These are phyloP conservation scores for Tupiocoris notatus DNA, from an alignment of 2,888 invertebrate species.

Conservation along the genomic window DNA sequence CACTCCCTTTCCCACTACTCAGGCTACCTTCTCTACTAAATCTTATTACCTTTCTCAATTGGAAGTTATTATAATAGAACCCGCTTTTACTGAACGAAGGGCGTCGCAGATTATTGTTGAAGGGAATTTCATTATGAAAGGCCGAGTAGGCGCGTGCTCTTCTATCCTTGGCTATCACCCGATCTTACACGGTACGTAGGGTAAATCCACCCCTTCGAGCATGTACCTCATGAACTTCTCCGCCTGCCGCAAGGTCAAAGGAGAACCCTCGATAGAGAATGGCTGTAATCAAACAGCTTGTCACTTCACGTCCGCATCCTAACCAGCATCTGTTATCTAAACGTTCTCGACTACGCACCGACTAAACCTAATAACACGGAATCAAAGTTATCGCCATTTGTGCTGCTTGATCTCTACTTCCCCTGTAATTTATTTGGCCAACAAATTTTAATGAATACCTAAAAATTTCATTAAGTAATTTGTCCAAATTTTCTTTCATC, in stretches of 20 bases:
- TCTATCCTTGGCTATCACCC: not conserved
- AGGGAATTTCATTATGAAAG: constrained; percentile 28
- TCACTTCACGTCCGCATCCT: not conserved
- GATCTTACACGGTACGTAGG: not conserved
- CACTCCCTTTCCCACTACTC: too few species aligned
- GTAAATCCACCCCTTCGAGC: not conserved
- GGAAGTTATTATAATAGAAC: not conserved
- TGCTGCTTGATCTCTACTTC: not conserved
- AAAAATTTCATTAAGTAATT: too few species aligned
- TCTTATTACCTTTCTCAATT: not conserved
- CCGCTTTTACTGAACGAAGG: constrained; percentile 12
- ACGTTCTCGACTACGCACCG: not conserved
- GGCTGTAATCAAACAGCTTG: not conserved
- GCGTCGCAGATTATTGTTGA: constrained; percentile 25
- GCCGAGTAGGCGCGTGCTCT: constrained; percentile 17
- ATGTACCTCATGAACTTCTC: not conserved
- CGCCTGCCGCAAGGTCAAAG: too few species aligned
- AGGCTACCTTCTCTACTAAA: too few species aligned
- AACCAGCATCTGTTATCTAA: not conserved
- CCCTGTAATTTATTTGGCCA: not conserved
- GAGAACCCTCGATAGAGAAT: not conserved
- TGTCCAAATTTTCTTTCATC: too few species aligned
- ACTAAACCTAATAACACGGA: not conserved
- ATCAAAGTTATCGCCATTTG: not conserved
- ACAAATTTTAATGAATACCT: not conserved